Evolutionary conservation across 2,113 vertebrate genomes (phyloP).

Genomic region (Taxidea taxus): DNA sequence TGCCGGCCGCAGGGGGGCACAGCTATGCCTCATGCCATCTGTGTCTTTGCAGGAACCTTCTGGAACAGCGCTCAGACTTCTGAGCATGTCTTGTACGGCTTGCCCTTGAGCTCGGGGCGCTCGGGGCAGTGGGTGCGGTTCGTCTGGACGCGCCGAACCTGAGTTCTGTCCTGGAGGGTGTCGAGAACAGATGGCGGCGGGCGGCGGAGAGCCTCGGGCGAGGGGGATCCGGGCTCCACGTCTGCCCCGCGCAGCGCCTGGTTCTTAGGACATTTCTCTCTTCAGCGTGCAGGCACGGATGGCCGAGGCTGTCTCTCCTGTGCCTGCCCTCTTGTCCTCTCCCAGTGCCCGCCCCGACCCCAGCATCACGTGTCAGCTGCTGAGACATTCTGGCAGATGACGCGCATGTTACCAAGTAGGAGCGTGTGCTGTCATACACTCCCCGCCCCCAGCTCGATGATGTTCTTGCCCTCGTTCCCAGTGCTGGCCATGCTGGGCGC

Average conservation of each 20-base stretch:
- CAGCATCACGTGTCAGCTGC: neutral
- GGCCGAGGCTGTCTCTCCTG: neutral
- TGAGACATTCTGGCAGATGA: neutral
- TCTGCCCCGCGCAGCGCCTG: neutral
- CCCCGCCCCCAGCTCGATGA: neutral
- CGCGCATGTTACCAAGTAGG: neutral
- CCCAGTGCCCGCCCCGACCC: neutral
- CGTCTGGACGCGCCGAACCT: neutral
- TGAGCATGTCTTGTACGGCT: neutral
- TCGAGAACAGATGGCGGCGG: neutral
- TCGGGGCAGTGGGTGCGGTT: neutral
- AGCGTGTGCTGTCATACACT: neutral
- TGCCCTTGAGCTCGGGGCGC: neutral
- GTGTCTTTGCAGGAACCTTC: neutral
- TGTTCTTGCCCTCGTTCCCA: neutral
- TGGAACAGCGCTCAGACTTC: neutral
- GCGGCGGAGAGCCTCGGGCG: neutral
- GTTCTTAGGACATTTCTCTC: neutral
- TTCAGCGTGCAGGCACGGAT: neutral
- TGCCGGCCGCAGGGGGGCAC: neutral
- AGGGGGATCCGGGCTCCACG: neutral
- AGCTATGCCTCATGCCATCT: neutral
- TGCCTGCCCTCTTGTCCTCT: neutral
- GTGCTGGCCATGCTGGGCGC: fast-evolving
- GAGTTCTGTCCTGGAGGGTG: neutral